Percentiles rank a stretch among this genome's conserved stretches.
phyloP scores from a whole-genome alignment of 2,888 invertebrate genomes.

The Apodemia zela region DNA sequence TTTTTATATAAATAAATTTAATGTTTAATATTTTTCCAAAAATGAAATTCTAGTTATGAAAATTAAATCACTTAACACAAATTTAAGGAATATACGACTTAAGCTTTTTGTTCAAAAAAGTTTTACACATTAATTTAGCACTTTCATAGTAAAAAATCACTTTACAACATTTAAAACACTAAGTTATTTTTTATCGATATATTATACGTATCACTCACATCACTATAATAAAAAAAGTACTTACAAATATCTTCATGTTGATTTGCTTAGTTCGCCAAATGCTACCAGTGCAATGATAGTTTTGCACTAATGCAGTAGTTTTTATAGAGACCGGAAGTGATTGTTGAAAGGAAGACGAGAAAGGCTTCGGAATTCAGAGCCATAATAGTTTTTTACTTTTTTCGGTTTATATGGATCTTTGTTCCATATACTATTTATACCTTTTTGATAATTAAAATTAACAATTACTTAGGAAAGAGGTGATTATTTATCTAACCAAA shows the following conservation, averaged over 20 bases:
- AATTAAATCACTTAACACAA: no score
- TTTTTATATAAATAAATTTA: no score
- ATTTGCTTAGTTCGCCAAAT: constrained; percentile 29
- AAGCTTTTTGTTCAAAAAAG: neutral
- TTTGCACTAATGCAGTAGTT: constrained; percentile 57
- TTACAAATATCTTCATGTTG: constrained; percentile 75
- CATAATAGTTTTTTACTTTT: constrained; percentile 39
- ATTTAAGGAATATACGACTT: neutral
- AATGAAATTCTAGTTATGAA: no score
- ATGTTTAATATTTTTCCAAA: no score
- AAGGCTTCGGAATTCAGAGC: constrained; percentile 53
- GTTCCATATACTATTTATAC: constrained; percentile 3
- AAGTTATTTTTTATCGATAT: neutral
- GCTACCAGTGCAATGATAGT: constrained; percentile 51
- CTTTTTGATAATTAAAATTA: constrained; percentile 7
- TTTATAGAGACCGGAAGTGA: constrained; percentile 75
- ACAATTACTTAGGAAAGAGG: neutral
- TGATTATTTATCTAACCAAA: neutral
- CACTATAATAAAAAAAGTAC: constrained; percentile 39
- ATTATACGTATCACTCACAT: neutral
- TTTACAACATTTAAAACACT: neutral
- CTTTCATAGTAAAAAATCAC: neutral
- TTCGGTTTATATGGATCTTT: constrained; percentile 18
- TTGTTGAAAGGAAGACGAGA: constrained; percentile 53
- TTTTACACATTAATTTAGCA: neutral